A percentile compares a stretch with the other conserved stretches of the same genome.
phyloP scores from a whole-genome alignment of 2,113 vertebrate species.

The Empidonax alnorum region DNA sequence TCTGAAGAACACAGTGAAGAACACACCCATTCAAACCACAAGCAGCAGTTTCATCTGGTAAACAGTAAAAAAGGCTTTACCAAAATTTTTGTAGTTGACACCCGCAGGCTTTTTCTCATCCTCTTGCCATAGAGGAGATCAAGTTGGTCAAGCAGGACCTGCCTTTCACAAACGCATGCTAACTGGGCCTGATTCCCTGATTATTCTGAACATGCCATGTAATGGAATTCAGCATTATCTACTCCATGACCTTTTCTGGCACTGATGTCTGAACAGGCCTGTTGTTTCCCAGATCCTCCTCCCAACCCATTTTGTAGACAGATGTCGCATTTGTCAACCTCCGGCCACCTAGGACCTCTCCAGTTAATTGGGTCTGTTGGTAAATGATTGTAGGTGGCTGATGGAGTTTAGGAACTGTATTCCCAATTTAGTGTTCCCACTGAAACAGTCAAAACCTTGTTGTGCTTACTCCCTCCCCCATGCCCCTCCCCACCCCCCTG shows the following conservation, averaged over 20 bases:
- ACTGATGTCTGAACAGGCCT: not conserved
- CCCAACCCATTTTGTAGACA: accelerated
- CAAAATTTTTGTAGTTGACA: not conserved
- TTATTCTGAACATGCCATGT: accelerated
- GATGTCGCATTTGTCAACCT: not conserved
- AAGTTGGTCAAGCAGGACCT: not conserved
- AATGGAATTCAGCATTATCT: no score
- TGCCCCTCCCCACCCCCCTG: not conserved
- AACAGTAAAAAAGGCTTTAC: not conserved
- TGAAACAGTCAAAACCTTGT: not conserved
- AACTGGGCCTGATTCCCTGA: not conserved
- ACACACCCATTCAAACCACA: accelerated
- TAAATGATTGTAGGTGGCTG: not conserved
- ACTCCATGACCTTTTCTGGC: not conserved
- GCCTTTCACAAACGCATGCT: not conserved
- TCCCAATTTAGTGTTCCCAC: not conserved
- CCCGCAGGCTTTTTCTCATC: not conserved
- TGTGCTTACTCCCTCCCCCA: not conserved
- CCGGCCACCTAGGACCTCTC: not conserved
- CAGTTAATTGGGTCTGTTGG: not conserved
- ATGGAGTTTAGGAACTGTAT: not conserved
- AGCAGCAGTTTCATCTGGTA: not conserved
- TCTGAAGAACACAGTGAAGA: not conserved
- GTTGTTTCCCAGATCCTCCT: not conserved
- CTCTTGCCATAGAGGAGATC: not conserved